Evolutionary conservation across 2,797 vertebrate genomes (phyloP).

Genomic region (Urocyon cinereoargenteus): DNA sequence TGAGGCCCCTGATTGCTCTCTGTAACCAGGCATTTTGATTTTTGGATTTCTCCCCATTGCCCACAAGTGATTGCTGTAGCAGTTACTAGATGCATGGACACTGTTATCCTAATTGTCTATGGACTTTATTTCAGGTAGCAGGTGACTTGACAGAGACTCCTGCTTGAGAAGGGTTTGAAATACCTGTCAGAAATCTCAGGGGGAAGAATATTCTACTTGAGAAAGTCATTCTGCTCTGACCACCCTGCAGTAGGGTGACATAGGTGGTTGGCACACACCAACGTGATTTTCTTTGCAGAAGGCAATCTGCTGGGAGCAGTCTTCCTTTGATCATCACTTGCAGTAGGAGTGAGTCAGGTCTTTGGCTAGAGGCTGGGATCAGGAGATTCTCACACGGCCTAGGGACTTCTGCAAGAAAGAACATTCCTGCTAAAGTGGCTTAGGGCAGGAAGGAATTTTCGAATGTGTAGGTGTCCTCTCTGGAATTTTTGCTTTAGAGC

Average conservation of each 20-base stretch:
- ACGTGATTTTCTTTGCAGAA: neutral
- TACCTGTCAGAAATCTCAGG: neutral
- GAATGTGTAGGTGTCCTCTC: neutral
- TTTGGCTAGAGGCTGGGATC: neutral
- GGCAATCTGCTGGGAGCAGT: accelerated
- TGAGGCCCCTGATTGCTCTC: neutral
- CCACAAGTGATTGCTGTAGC: neutral
- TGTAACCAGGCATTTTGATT: neutral
- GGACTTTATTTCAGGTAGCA: neutral
- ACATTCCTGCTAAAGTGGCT: neutral
- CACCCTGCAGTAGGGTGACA: neutral
- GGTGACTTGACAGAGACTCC: neutral
- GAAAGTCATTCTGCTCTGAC: neutral
- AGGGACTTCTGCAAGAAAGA: neutral
- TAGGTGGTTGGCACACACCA: neutral
- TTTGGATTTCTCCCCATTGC: neutral
- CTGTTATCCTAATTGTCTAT: neutral
- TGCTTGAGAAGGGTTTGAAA: neutral
- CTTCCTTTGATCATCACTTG: neutral
- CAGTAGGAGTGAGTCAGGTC: neutral
- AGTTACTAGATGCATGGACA: neutral
- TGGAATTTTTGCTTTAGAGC: too few species aligned
- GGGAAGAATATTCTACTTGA: neutral
- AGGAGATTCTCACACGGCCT: neutral
- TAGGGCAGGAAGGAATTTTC: neutral